Base-by-base conservation (phyloP, 2,888 invertebrate species). In the Parnassius glacialis region DNA sequence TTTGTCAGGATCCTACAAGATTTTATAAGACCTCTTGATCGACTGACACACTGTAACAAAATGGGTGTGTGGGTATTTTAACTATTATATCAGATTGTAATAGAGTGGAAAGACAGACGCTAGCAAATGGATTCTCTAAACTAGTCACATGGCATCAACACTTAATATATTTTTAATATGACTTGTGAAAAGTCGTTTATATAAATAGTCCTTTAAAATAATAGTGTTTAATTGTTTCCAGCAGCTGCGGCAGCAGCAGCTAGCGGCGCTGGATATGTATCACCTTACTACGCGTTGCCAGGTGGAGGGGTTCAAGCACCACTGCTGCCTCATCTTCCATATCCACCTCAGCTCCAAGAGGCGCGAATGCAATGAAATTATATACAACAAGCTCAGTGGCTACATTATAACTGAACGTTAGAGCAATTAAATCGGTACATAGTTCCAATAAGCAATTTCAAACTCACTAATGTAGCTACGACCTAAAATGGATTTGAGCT, bases 201-300 rank as follows among this genome's bases (percentile, higher is more conserved):
- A 45, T 5, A 45, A n/a, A 16, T 42, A 43, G 16, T 54, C 10
- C n/a, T 54, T 25, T 5, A 12, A 44, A 48, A 10, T 25, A 45
- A 55, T 34, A n/a, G 20, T 12, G 9, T 48, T 13, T 9, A 9
- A 13, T 12, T 9, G 12, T 13, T 48, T 48, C 12, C 48, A 48
- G 48, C 85, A 82, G 88, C 89, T 66, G 89, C 90, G 48, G 84
- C 84, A 42, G 91, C 90, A 20, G 91, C 93, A 67, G 93, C 92
- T 7, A 92, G 93, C 64, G 93, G 94, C 2, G 95, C 95, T 16
- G 94, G 95, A 72, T 95, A 95, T 81, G 92, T 95, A 87, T 93
- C 94, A 20, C 95, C 94, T 0, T 96, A 96, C 84, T 95, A 95
- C 71, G 84, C 95, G 47, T 85, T 96, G 68, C 95, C 94, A 7